Percentiles rank a stretch among this genome's conserved stretches.
These are phyloP conservation scores for Yponomeuta sedellus DNA, from an alignment of 2,888 invertebrate species.

Conservation along the genomic window DNA sequence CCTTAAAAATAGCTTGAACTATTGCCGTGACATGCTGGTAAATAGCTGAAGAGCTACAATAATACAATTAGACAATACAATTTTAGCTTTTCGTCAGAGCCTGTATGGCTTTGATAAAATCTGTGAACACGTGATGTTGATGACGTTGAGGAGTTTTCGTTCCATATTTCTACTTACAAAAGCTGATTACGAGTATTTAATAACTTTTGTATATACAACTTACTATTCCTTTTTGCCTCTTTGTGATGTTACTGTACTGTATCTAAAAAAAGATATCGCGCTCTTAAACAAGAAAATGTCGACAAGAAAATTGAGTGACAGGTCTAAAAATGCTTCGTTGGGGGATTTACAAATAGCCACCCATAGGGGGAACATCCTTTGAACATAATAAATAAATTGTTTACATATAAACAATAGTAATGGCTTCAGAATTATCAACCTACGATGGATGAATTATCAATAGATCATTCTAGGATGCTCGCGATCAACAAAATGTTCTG, in stretches of 20 bases:
- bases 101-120: too few species aligned
- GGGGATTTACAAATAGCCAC: background rate
- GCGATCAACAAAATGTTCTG: too few species aligned
- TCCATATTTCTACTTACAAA: background rate
- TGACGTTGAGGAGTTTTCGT: too few species aligned
- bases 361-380: background rate
- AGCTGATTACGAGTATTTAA: background rate
- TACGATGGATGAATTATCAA: too few species aligned
- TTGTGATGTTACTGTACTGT: background rate
- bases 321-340: background rate
- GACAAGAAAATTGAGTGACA: background rate
- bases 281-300: background rate
- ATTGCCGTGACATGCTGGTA: constrained; percentile 9
- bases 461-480: too few species aligned
- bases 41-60: background rate
- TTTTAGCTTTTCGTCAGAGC: too few species aligned
- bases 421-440: too few species aligned
- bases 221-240: too few species aligned
- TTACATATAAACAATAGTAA: too few species aligned
- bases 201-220: background rate
- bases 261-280: background rate
- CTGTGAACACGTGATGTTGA: too few species aligned
- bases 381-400: background rate
- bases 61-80: background rate
- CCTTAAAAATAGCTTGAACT: constrained; percentile 1